Evolutionary conservation across 2,113 vertebrate genomes (phyloP).

Genomic region (Atlantisia rogersi): DNA sequence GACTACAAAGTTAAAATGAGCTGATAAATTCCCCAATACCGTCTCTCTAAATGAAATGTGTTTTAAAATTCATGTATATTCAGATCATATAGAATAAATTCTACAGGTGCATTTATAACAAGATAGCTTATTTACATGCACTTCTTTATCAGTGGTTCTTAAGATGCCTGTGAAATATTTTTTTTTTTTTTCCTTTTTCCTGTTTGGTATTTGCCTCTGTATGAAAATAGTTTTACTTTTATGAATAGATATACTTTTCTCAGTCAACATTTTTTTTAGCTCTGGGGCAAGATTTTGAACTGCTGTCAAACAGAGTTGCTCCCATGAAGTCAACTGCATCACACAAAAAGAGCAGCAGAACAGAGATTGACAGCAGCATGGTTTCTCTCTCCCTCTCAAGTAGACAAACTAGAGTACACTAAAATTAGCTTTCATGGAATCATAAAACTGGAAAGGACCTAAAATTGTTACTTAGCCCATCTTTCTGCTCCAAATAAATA

Average conservation of each 20-base stretch:
- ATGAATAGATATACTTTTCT: neutral
- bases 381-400: neutral
- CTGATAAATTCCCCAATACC: neutral
- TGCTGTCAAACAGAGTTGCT: neutral
- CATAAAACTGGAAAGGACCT: neutral
- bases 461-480: neutral
- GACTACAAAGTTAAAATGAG: neutral
- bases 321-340: neutral
- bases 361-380: neutral
- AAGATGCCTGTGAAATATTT: neutral
- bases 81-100: neutral
- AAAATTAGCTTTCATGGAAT: neutral
- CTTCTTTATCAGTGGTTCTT: neutral
- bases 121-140: neutral
- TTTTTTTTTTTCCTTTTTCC: neutral
- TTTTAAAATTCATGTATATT: neutral
- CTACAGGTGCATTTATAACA: neutral
- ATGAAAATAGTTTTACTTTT: neutral
- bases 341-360: neutral
- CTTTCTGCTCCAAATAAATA: neutral
- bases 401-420: neutral
- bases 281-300: neutral
- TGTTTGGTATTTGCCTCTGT: neutral
- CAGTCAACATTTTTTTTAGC: neutral
- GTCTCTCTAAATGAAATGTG: neutral